A percentile compares a stretch with the other conserved stretches of the same genome.
Conservation (phyloP, 2,797 vertebrate species). For the Aulostomus chinensis region DNA sequence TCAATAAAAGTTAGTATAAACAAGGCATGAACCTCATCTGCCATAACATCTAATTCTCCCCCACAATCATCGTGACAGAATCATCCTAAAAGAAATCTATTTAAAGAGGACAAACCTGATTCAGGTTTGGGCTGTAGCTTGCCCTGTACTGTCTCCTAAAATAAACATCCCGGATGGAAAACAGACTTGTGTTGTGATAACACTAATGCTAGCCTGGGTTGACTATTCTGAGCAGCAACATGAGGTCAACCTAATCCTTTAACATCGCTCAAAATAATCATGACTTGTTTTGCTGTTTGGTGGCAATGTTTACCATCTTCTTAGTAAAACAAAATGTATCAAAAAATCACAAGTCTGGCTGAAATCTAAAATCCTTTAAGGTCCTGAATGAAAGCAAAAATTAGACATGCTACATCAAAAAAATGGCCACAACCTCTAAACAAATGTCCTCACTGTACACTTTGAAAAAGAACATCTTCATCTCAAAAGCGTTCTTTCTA, state of each 20-base stretch:
- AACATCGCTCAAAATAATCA: conserved; percentile 33
- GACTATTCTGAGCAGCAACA: conserved; percentile 56
- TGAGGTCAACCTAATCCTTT: conserved; percentile 51
- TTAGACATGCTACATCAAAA: too few species aligned
- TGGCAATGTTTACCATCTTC: conserved; percentile 30
- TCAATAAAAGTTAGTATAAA: too few species aligned
- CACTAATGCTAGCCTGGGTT: conserved; percentile 27
- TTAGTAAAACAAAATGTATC: too few species aligned
- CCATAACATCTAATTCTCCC: too few species aligned
- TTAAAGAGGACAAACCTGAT: conserved; percentile 4
- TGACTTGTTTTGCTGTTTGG: conserved; percentile 17
- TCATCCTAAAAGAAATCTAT: too few species aligned
- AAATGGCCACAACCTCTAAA: conserved; percentile 4
- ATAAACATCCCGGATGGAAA: conserved; percentile 43
- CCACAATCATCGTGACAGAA: too few species aligned
- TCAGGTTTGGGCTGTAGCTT: conserved; percentile 13
- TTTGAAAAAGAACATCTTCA: conserved; percentile 7
- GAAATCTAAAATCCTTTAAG: too few species aligned
- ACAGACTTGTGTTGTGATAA: conserved; percentile 55
- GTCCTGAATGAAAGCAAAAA: too few species aligned
- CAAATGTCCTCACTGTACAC: neutral
- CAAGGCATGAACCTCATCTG: too few species aligned
- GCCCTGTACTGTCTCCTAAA: conserved; percentile 26
- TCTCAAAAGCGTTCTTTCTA: too few species aligned
- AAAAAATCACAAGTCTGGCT: too few species aligned